These are phyloP conservation scores for Ardeotis arabs DNA, from an alignment of 2,113 vertebrate genomes.

Conservation along the genomic window DNA sequence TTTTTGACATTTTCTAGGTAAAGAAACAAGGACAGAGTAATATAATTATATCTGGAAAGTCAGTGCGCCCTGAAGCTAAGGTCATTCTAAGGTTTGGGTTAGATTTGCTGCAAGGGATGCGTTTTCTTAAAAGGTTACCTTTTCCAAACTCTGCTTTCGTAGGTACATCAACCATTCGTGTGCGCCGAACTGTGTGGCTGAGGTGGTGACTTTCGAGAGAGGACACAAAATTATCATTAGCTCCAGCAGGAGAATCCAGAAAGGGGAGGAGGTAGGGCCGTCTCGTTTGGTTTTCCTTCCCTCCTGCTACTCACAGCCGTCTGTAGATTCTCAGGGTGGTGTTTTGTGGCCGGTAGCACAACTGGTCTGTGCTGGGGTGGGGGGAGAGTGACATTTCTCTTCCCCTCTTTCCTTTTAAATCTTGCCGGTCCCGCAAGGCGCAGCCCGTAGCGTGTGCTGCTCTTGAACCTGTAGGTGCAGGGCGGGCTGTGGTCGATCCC, in stretches of 20 bases:
- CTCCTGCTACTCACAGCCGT: accelerated
- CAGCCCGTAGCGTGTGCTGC: accelerated
- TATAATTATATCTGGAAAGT: not conserved
- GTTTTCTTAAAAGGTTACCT: not conserved
- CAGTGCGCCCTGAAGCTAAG: not conserved
- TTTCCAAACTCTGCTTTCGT: not conserved
- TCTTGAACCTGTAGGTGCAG: not conserved
- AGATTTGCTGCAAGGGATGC: not conserved
- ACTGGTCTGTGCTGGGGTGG: accelerated
- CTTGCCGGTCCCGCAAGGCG: accelerated
- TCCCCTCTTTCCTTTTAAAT: not conserved
- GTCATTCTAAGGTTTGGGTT: not conserved
- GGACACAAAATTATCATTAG: conserved; percentile 99
- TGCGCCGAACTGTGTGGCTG: conserved; percentile 95
- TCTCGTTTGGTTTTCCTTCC: not conserved
- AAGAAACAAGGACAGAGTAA: not conserved
- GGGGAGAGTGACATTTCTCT: not conserved
- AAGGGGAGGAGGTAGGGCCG: conserved; percentile 90
- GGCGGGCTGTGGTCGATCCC: not conserved
- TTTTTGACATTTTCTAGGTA: not conserved
- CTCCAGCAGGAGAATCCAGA: conserved; percentile 94
- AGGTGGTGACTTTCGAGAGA: conserved; percentile 94
- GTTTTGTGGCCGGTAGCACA: not conserved
- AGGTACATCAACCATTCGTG: conserved; percentile 99
- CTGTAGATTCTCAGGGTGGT: accelerated